Percentiles rank a stretch among this genome's conserved stretches.
Conservation (phyloP, 2,797 vertebrate species). For the Ctenosaura bakeri region DNA sequence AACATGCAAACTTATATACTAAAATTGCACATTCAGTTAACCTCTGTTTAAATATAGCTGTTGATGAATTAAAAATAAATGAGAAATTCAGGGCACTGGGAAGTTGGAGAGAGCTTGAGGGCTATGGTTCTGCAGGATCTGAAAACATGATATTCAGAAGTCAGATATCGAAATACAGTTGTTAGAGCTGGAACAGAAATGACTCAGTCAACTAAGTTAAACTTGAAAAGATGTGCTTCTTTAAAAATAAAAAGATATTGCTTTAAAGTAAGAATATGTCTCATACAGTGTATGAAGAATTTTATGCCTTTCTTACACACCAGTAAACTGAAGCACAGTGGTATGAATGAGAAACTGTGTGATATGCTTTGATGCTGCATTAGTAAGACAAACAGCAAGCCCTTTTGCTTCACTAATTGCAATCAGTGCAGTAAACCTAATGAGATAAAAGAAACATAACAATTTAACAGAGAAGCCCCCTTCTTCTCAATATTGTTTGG, state of each 20-base stretch:
- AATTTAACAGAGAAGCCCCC: conserved; percentile 5
- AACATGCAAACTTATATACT: conserved; percentile 57
- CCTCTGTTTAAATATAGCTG: conserved; percentile 51
- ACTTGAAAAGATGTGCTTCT: conserved; percentile 66
- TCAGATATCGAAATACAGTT: conserved; percentile 58
- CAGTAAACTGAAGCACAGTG: conserved; percentile 65
- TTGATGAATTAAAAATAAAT: conserved; percentile 38
- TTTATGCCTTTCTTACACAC: conserved; percentile 63
- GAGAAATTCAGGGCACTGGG: conserved; percentile 34
- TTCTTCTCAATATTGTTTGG: conserved; percentile 21
- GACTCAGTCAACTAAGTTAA: conserved; percentile 67
- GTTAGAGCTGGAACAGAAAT: conserved; percentile 54
- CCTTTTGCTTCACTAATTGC: conserved; percentile 54
- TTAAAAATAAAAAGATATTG: conserved; percentile 49
- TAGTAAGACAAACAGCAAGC: conserved; percentile 59
- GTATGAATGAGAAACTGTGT: conserved; percentile 58
- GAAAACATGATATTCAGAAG: conserved; percentile 56
- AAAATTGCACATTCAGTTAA: conserved; percentile 55
- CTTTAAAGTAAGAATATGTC: conserved; percentile 59
- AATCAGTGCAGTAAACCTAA: conserved; percentile 45
- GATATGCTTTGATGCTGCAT: conserved; percentile 50
- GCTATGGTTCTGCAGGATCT: conserved; percentile 47
- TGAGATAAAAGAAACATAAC: neutral
- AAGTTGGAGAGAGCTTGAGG: conserved; percentile 47
- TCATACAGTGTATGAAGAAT: conserved; percentile 64